A percentile compares a stretch with the other conserved stretches of the same genome.
phyloP scores from a whole-genome alignment of 2,888 invertebrate genomes.

The Therioaphis trifolii region DNA sequence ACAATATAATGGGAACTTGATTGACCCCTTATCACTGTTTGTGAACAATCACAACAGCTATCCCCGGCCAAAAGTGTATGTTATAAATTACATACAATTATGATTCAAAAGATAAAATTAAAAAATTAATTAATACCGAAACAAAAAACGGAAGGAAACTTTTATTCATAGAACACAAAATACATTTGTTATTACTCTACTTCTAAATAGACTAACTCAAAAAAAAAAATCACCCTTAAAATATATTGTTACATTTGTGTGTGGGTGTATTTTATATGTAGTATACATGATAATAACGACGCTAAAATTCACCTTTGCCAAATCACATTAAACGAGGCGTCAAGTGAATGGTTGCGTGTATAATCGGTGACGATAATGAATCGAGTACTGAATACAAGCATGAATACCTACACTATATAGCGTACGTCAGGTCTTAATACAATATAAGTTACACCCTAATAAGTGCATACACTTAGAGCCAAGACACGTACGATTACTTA shows the following conservation, averaged over 20 bases:
- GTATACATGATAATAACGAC: slow-evolving; percentile 17
- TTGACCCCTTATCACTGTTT: no score
- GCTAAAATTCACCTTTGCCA: slow-evolving; percentile 18
- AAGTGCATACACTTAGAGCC: neutral
- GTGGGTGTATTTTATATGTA: no score
- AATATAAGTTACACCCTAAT: slow-evolving; percentile 30
- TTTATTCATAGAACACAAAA: neutral
- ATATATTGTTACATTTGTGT: neutral
- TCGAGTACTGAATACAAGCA: slow-evolving; percentile 6
- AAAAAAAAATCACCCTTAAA: slow-evolving; percentile 22
- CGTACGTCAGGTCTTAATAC: slow-evolving; percentile 16
- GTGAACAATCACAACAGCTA: no score
- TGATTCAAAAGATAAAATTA: neutral
- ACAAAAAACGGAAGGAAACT: neutral
- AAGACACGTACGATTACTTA: neutral
- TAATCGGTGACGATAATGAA: slow-evolving; percentile 37
- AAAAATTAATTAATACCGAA: no score
- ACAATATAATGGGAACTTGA: no score
- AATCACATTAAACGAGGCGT: slow-evolving; percentile 55
- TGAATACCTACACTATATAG: no score
- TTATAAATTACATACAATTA: neutral
- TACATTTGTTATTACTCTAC: neutral
- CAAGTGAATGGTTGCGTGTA: slow-evolving; percentile 42
- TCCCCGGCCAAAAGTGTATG: no score
- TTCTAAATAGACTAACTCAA: neutral